Base-by-base conservation (phyloP, 2,888 invertebrate species). In the Ornithoptera alexandrae region DNA sequence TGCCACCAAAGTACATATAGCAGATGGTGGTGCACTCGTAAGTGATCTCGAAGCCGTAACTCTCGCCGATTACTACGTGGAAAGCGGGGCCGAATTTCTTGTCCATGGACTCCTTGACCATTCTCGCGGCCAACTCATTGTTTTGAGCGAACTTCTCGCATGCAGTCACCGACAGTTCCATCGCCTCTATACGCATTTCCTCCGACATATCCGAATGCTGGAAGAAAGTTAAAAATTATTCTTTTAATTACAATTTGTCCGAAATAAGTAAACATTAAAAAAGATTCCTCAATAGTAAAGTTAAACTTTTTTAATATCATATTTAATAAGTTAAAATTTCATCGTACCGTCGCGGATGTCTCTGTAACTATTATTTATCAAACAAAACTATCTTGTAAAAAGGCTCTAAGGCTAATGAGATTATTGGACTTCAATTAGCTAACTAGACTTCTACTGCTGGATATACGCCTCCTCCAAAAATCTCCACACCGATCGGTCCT, bases 41-140 rank as follows among this genome's bases (percentile, higher is more conserved):
- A 1, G 97, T 97, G 72, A 98, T 95, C 86, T 98, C 97, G 88
- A 98, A 98, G 62, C 98, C 98, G 89, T 96, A 98, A 71, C 97
- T 97, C 93, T 99, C 98, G 8, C 99, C 99, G 6, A 99, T 96
- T 0, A 98, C 96, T n/a, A 96, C 97, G 88, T 98, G 97, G 95
- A 98, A 98, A 71, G 97, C 96, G 0, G 97, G 96, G 4, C 98
- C 98, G 87, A 97, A 98, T 85, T 97, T 98, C 89, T 98, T 98
- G 89, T 99, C 99, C 96, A 99, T 95, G 62, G 95, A 94, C 79
- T 99, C 98, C 89, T 99, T 99, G 68, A 99, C 97, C 94, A 97
- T 95, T 77, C 95, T 95, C n/a, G 99, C 98, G 0, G 98, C 98
- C 75, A 95, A 93, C 95, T 98, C 94, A 79, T 98, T 97, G 89